Evolutionary conservation across 2,888 invertebrate genomes (phyloP).

Genomic region (Luperina nickerlii): DNA sequence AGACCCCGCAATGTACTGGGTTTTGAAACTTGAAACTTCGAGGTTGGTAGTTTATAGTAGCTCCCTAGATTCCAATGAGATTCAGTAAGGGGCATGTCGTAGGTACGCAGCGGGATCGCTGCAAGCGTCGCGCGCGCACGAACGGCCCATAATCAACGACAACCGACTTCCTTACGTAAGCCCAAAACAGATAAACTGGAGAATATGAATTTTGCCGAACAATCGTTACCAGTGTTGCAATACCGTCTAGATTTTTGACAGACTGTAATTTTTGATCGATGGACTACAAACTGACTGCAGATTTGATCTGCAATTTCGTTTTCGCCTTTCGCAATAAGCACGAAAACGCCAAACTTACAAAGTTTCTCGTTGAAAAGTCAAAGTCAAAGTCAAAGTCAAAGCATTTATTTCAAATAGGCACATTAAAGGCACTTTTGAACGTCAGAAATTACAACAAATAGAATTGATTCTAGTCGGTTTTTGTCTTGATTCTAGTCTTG

Average conservation of each 20-base stretch:
- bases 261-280: conserved; percentile 50
- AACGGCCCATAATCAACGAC: conserved; percentile 78
- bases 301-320: conserved; percentile 22
- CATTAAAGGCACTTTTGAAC: no score
- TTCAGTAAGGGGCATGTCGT: conserved; percentile 68
- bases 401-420: no score
- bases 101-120: conserved; percentile 70
- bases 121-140: conserved; percentile 70
- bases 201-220: conserved; percentile 67
- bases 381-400: no score
- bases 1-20: conserved; percentile 50
- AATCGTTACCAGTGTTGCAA: conserved; percentile 65
- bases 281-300: conserved; percentile 35
- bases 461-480: no score
- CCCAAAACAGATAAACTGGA: conserved; percentile 66
- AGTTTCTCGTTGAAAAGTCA: not conserved
- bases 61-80: conserved; percentile 61
- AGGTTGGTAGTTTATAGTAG: conserved; percentile 46
- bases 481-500: no score
- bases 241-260: conserved; percentile 51
- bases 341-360: conserved; percentile 29
- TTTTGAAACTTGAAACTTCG: conserved; percentile 38
- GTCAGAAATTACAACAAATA: no score
- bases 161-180: conserved; percentile 73
- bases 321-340: conserved; percentile 23